Conservation (phyloP, 2,888 invertebrate genomes). For the Ichneumoninae sp. region DNA sequence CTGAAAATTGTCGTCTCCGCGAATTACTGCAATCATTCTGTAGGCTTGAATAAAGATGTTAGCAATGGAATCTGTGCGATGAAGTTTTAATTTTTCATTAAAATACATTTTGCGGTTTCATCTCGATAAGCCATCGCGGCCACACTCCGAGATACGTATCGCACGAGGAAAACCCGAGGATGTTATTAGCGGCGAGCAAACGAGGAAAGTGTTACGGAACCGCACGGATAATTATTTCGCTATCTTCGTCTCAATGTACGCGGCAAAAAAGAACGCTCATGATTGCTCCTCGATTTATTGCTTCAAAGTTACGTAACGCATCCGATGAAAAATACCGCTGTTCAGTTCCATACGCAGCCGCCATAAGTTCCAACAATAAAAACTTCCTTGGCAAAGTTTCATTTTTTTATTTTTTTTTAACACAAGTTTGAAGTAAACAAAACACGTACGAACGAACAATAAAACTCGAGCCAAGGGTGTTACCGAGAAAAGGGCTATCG, state of each 20-base stretch:
- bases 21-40: neutral
- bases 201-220: neutral
- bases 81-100: neutral
- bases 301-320: neutral
- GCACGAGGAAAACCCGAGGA: neutral
- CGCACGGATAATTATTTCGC: neutral
- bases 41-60: neutral
- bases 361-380: neutral
- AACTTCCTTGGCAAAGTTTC: neutral
- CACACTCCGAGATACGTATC: neutral
- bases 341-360: neutral
- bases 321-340: neutral
- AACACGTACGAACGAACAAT: conserved; percentile 16
- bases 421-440: neutral
- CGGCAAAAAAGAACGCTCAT: neutral
- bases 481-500: conserved; percentile 28
- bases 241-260: neutral
- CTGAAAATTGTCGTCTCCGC: neutral
- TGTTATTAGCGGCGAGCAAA: neutral
- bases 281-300: neutral
- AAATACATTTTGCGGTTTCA: neutral
- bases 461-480: conserved; percentile 25
- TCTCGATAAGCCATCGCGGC: neutral
- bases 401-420: neutral
- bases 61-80: neutral